phyloP scores from a whole-genome alignment of 2,797 vertebrate genomes.

The Myotis myotis region DNA sequence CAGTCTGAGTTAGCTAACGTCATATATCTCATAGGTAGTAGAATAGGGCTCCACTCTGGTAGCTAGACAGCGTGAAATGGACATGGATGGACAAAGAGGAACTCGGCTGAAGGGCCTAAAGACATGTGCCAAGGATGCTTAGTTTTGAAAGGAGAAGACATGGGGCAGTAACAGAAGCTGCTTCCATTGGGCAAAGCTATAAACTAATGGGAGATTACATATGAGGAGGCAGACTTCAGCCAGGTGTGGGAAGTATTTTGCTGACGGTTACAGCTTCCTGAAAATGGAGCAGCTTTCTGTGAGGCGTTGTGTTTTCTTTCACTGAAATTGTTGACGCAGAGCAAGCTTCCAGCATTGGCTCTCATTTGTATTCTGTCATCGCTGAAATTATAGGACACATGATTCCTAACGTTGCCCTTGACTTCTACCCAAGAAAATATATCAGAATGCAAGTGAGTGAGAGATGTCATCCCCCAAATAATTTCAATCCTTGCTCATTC shows the following conservation, averaged over 20 bases:
- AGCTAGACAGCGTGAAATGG: background rate
- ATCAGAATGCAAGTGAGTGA: background rate
- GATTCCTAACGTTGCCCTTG: slow-evolving; percentile 11
- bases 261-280: background rate
- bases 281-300: slow-evolving; percentile 4
- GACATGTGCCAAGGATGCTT: background rate
- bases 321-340: background rate
- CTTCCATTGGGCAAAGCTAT: background rate
- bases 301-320: background rate
- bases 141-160: background rate
- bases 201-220: background rate
- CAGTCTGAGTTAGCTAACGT: background rate
- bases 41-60: background rate
- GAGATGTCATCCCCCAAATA: background rate
- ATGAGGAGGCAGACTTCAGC: background rate
- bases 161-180: background rate
- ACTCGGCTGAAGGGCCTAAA: background rate
- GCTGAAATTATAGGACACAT: background rate
- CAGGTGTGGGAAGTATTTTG: background rate
- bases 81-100: background rate
- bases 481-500: background rate
- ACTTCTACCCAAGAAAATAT: background rate
- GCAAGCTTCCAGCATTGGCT: background rate
- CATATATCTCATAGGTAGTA: no score
- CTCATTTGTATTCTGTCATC: background rate